These are phyloP conservation scores for Mirza zaza DNA, from an alignment of 2,113 vertebrate genomes.

Conservation along the genomic window DNA sequence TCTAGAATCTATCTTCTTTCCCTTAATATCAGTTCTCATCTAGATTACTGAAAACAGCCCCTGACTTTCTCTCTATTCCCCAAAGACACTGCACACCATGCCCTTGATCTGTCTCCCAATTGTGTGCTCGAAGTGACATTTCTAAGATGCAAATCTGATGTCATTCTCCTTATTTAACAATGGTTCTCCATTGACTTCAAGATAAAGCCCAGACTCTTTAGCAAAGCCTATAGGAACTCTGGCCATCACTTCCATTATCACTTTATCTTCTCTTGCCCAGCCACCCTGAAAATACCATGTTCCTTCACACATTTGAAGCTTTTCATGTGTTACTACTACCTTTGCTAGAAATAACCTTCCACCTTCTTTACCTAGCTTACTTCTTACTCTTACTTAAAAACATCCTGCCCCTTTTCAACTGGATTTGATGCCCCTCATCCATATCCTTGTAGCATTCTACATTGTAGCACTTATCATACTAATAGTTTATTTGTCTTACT, in stretches of 20 bases:
- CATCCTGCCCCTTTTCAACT: not conserved
- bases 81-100: not conserved
- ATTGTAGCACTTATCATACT: not conserved
- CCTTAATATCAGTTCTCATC: not conserved
- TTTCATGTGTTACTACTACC: not conserved
- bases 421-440: not conserved
- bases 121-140: not conserved
- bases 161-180: not conserved
- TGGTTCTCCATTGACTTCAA: not conserved
- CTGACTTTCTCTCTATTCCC: not conserved
- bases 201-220: not conserved
- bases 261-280: not conserved
- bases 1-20: not conserved
- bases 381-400: not conserved
- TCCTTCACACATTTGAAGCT: not conserved
- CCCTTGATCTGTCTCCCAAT: not conserved
- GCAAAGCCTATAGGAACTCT: not conserved
- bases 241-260: not conserved
- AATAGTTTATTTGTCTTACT: not conserved
- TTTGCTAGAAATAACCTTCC: not conserved
- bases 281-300: not conserved
- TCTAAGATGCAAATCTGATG: constrained; percentile 7
- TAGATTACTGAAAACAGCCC: not conserved
- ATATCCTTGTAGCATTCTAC: not conserved
- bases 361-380: not conserved